Evolutionary conservation across 2,888 invertebrate species (phyloP).

Genomic region (Drosophila maculinotata): DNA sequence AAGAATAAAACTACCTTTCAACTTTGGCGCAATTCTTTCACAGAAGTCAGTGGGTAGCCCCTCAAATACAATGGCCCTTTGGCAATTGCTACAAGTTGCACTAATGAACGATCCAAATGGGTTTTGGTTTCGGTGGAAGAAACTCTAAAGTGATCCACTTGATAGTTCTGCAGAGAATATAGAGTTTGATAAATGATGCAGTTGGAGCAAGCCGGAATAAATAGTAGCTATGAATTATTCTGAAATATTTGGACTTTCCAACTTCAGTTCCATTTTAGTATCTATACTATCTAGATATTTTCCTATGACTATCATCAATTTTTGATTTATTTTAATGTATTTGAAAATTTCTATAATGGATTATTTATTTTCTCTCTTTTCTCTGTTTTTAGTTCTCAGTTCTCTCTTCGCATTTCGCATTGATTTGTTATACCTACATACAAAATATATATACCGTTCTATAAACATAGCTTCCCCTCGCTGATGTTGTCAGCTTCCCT

Average conservation of each 20-base stretch:
- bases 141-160: conserved; percentile 40
- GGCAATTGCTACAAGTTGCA: conserved; percentile 19
- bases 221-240: too few species aligned
- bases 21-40: conserved; percentile 57
- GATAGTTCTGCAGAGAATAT: conserved; percentile 5
- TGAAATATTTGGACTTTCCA: too few species aligned
- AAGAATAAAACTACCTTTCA: conserved; percentile 54
- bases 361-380: too few species aligned
- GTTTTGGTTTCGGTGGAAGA: conserved; percentile 5
- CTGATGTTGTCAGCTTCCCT: not conserved
- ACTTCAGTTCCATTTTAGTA: too few species aligned
- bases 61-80: conserved; percentile 45
- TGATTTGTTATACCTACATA: conserved; percentile 6
- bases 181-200: conserved; percentile 10
- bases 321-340: too few species aligned
- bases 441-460: conserved; percentile 6
- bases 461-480: conserved; percentile 6
- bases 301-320: too few species aligned
- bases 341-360: too few species aligned
- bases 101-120: conserved; percentile 37
- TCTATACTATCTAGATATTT: too few species aligned
- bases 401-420: not conserved
- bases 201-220: conserved; percentile 2
- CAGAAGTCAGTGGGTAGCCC: conserved; percentile 65
- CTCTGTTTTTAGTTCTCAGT: not conserved